A percentile compares a stretch with the other conserved stretches of the same genome.
These are phyloP conservation scores for Promerops cafer DNA, from an alignment of 2,113 vertebrate genomes.

Conservation along the genomic window DNA sequence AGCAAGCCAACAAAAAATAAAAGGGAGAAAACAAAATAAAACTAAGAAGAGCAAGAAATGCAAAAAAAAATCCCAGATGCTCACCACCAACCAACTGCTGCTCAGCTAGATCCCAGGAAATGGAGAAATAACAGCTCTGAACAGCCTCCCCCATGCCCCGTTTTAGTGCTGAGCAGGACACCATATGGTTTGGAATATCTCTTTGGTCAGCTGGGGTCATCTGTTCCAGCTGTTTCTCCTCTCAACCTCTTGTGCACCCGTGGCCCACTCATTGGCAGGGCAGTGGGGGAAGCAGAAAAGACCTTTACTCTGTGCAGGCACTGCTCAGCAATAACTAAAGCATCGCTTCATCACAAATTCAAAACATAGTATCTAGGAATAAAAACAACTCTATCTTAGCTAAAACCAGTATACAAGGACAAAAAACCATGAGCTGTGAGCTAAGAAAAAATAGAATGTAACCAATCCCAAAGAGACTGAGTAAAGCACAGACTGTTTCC, in stretches of 20 bases:
- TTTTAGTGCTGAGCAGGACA: neutral
- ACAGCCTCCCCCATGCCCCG: rapidly evolving
- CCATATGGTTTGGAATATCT: too few species aligned
- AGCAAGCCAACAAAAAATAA: neutral
- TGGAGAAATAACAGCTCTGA: neutral
- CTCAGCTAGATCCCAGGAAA: neutral
- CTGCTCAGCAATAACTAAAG: neutral
- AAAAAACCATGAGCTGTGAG: neutral
- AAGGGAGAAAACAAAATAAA: neutral
- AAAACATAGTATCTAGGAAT: neutral
- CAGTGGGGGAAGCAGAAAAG: neutral
- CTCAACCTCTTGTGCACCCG: neutral
- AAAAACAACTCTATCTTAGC: neutral
- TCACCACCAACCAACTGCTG: neutral
- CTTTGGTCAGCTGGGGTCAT: neutral
- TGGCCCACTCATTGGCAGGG: neutral
- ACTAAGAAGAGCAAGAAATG: neutral
- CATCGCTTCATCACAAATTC: neutral
- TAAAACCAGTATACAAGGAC: neutral
- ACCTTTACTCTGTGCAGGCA: neutral
- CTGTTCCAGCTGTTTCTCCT: neutral
- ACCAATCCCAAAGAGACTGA: neutral
- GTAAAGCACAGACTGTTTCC: neutral
- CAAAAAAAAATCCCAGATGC: neutral
- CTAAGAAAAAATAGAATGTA: neutral